Evolutionary conservation across 2,888 invertebrate species (phyloP).

Genomic region (Druceiella hillmani): DNA sequence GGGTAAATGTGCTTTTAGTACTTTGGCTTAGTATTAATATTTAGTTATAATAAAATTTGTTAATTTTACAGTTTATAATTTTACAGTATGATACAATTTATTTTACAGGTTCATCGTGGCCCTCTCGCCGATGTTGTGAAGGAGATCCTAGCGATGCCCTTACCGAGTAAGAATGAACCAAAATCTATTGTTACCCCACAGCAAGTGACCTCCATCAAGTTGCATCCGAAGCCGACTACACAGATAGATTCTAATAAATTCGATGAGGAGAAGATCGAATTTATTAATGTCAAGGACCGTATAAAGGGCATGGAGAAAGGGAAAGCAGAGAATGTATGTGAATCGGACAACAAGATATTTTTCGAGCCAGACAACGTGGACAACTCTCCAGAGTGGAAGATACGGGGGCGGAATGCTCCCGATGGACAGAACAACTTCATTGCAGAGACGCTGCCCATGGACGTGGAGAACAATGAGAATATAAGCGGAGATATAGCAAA

Average conservation of each 20-base stretch:
- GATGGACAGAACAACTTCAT: too few relatives aligned
- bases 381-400: too few relatives aligned
- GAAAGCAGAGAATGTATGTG: constrained; percentile 27
- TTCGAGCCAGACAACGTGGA: too few relatives aligned
- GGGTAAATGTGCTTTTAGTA: too few relatives aligned
- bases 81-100: constrained; percentile 17
- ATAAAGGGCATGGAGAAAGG: constrained; percentile 59
- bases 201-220: constrained; percentile 33
- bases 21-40: too few relatives aligned
- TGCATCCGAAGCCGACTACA: constrained; percentile 22
- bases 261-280: constrained; percentile 45
- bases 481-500: too few relatives aligned
- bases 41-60: neutral
- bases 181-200: constrained; percentile 29
- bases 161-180: constrained; percentile 35
- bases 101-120: constrained; percentile 55
- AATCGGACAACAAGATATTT: too few relatives aligned
- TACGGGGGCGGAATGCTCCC: too few relatives aligned
- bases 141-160: constrained; percentile 41
- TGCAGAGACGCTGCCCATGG: too few relatives aligned
- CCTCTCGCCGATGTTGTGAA: constrained; percentile 46
- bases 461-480: too few relatives aligned
- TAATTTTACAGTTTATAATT: constrained; percentile 2
- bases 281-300: constrained; percentile 54
- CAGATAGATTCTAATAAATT: constrained; percentile 34